These are phyloP conservation scores for Coluber constrictor DNA, from an alignment of 2,797 vertebrate species.

Conservation along the genomic window DNA sequence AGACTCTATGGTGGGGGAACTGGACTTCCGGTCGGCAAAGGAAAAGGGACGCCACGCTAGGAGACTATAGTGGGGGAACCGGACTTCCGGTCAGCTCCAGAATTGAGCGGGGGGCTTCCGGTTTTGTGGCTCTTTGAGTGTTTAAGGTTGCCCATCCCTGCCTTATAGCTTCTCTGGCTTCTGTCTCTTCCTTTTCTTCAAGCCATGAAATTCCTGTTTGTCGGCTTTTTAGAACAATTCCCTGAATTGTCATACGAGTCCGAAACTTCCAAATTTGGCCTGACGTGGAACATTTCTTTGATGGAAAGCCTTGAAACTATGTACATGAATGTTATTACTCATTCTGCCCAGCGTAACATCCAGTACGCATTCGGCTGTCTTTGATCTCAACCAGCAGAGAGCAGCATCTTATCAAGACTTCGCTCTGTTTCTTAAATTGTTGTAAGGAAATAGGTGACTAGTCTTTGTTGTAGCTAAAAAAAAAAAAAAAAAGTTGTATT, in stretches of 20 bases:
- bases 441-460: background rate
- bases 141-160: too few species aligned
- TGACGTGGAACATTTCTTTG: background rate
- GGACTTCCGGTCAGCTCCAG: too few species aligned
- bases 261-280: background rate
- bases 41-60: too few species aligned
- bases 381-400: background rate
- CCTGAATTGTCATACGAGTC: background rate
- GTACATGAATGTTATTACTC: accelerated
- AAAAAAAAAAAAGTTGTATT: too few species aligned
- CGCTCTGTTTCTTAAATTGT: background rate
- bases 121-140: too few species aligned
- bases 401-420: background rate
- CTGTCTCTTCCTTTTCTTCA: background rate
- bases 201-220: background rate
- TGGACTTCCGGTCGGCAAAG: too few species aligned
- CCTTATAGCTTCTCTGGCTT: background rate
- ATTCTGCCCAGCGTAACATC: background rate
- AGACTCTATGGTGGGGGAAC: too few species aligned
- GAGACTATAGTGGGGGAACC: too few species aligned
- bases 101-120: too few species aligned
- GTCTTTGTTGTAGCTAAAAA: background rate
- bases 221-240: background rate
- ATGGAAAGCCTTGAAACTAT: background rate
- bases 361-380: too few species aligned